Evolutionary conservation across 37 sponge, comb jelly and placozoan species (phyloP), one percentile per base, ranked within the genome.

Genomic region (Crambe crambe): DNA sequence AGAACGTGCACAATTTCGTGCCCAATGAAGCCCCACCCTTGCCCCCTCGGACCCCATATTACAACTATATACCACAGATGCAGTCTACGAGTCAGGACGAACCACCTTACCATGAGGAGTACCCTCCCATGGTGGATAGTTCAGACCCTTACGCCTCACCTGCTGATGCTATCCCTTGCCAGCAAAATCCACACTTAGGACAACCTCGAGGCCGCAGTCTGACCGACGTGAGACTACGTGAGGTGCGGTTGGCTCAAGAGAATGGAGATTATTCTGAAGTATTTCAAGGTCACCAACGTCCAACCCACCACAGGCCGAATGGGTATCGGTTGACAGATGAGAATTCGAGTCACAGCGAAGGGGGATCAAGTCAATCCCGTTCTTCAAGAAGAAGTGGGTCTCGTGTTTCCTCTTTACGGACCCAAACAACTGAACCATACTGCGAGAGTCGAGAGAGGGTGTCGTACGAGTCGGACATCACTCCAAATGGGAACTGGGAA

Each of bases 11-110:
- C 59, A 80, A 58, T 27, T 66, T 44, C 70, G 23, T 80, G 6
- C 25, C 32, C 35, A 70, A 43, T 54, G 40, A 69, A 18, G 43
- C 37, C 27, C 87, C 87, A 26, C 87, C 87, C 25, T 10, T 86
- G 0, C 87, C 87, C 21, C 87, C 87, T 22, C 72, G 87, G 31
- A 67, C 74, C 9, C 21, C 34, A 0, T 61, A 56, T 39, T 34
- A 31, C 38, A 56, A 25, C 22, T 18, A 32, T 18, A 34, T 34
- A 10, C 39, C 69, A 15, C 69, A 29, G 5, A 29, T 15, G 20
- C 69, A 68, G 17, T 37, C 69, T 34, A 34, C 39, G 9, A 68
- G 39, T 34, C 37, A 37, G 12, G 68, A 37, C 3, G 68, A 68
- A 3, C 54, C 15, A 18, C 4, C 23, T 6, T 35, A 35, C 20